Conservation (phyloP, 2,113 vertebrate species). For the Triplophysa siluroides region DNA sequence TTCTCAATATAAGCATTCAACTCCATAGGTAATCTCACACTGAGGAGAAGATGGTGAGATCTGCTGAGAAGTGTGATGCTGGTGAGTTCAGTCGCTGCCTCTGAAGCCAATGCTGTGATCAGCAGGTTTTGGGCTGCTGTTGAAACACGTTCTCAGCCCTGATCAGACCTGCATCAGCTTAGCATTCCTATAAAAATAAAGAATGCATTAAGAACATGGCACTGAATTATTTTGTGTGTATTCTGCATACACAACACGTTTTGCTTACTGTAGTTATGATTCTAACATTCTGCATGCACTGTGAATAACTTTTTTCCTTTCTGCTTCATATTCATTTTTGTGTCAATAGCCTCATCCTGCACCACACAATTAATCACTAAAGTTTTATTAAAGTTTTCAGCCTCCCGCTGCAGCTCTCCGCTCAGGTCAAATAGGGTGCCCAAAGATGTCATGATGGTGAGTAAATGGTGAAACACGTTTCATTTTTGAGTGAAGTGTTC, state of each 20-base stretch:
- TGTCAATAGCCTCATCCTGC: too few relatives aligned
- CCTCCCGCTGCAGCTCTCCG: too few relatives aligned
- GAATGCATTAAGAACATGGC: constrained; percentile 49
- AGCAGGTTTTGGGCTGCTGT: constrained; percentile 56
- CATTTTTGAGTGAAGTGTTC: not conserved
- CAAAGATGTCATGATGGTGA: too few relatives aligned
- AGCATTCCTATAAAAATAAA: constrained; percentile 66
- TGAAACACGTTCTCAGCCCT: constrained; percentile 65
- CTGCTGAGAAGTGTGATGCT: constrained; percentile 1
- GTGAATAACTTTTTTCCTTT: too few relatives aligned
- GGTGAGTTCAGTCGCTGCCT: constrained; percentile 35
- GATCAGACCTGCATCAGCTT: constrained; percentile 49
- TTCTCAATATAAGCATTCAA: too few relatives aligned
- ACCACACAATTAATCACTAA: too few relatives aligned
- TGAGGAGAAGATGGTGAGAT: too few relatives aligned
- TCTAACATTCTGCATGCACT: not conserved
- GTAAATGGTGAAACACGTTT: too few relatives aligned
- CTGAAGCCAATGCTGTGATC: constrained; percentile 37
- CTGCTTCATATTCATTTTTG: too few relatives aligned
- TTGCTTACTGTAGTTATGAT: not conserved
- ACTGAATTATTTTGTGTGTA: not conserved
- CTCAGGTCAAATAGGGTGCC: too few relatives aligned
- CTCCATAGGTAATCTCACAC: too few relatives aligned
- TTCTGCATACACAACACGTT: not conserved
- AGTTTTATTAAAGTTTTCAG: too few relatives aligned